Evolutionary conservation across 2,113 vertebrate genomes (phyloP), one percentile per base, ranked within the genome.

Genomic region (Strigops habroptila): DNA sequence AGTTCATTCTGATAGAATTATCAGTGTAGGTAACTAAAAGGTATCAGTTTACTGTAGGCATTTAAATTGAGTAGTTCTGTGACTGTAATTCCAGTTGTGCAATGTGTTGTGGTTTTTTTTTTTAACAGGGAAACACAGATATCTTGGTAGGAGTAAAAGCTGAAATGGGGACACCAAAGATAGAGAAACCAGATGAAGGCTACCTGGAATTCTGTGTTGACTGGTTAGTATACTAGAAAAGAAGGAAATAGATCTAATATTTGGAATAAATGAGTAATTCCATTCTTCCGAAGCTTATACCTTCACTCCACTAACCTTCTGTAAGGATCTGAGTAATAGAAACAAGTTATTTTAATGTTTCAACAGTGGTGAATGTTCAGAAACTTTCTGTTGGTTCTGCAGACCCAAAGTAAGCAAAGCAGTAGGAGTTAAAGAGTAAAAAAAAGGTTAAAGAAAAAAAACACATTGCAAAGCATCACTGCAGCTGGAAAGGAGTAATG

Each of bases 201-300:
- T 99, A 98, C 96, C 57, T 99, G 97, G 99, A 99, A 95, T 99
- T 99, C 95, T 99, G 99, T 84, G 99, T 99, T 35, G 99, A 99
- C 95, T 99, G 99, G 99, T 99, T 91, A 97, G 99, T 98, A 80
- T 79, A 25, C 3, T 62, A 41, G 70, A 68, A 70, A 65, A 84
- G 3, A 75, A 62, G 23, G 3, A 82, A 53, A 24, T 53, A 18
- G 12, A 51, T 53, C 12, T 62, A 74, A 16, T 83, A 68, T 46
- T 92, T 79, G 37, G 10, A 81, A 70, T 62, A 74, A 78, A 49
- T 37, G 3, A 48, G 35, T 80, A 21, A 83, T 86, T 28, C 7
- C 5, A 18, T 65, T 77, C 25, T 84, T 84, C 22, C 83, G 33
- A 78, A n/a, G 4, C 48, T 55, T 31, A 30, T 68, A 19, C 7